phyloP scores from a whole-genome alignment of 2,888 invertebrate genomes.

The Rutpela maculata region DNA sequence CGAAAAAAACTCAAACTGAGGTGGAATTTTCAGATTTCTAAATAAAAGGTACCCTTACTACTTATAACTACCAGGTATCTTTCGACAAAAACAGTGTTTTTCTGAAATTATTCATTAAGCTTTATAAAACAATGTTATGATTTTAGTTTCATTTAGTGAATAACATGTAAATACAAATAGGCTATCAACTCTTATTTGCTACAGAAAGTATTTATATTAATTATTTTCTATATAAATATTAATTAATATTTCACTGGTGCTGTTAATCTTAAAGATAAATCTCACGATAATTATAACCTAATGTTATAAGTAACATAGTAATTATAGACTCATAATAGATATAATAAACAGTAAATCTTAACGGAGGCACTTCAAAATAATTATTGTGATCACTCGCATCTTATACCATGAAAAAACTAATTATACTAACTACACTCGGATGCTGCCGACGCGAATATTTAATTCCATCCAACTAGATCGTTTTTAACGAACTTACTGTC shows the following conservation, averaged over 20 bases:
- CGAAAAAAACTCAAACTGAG: too few relatives aligned
- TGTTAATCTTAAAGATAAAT: background rate
- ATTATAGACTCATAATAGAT: background rate
- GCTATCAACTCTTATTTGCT: background rate
- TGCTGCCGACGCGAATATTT: background rate
- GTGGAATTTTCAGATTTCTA: too few relatives aligned
- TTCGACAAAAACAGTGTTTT: background rate
- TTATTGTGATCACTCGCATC: background rate
- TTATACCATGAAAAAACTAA: background rate
- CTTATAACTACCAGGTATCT: too few relatives aligned
- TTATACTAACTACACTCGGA: background rate
- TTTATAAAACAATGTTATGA: too few relatives aligned
- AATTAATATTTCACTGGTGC: background rate
- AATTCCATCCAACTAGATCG: too few relatives aligned
- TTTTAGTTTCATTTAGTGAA: too few relatives aligned
- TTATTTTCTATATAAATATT: background rate
- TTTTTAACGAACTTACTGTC: too few relatives aligned
- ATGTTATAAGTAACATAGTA: slow-evolving; percentile 1
- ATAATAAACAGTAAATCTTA: background rate
- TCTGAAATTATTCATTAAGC: background rate
- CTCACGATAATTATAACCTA: slow-evolving; percentile 4
- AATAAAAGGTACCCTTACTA: too few relatives aligned
- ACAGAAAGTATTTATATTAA: slow-evolving; percentile 2
- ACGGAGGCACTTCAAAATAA: background rate
- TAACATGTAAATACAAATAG: background rate